Evolutionary conservation across 2,888 invertebrate genomes (phyloP).

Genomic region (Dyspetes luteomarginatus): DNA sequence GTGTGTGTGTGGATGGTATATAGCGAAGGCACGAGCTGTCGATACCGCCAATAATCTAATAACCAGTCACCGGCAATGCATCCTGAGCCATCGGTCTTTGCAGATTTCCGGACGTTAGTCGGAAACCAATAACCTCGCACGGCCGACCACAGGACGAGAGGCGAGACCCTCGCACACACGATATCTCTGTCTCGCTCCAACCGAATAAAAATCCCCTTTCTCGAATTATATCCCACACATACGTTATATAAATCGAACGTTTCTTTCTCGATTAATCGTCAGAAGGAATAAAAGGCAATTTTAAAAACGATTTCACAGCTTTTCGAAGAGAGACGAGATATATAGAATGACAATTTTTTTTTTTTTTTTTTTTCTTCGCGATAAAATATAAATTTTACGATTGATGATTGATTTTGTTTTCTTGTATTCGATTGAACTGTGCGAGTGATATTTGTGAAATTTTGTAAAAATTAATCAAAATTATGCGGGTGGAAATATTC

Average conservation of each 20-base stretch:
- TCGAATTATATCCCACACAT: constrained; percentile 39
- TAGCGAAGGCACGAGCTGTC: constrained; percentile 77
- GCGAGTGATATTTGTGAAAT: too few species aligned
- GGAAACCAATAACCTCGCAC: constrained; percentile 71
- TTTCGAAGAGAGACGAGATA: not conserved
- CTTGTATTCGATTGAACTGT: too few species aligned
- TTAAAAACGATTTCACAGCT: constrained; percentile 39
- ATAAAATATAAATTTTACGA: too few species aligned
- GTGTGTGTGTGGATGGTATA: too few species aligned
- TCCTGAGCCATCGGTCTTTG: constrained; percentile 80
- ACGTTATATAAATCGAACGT: constrained; percentile 54
- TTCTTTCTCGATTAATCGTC: constrained; percentile 51
- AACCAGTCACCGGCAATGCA: constrained; percentile 82
- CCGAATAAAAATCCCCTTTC: constrained; percentile 8
- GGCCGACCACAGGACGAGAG: constrained; percentile 1
- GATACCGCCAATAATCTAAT: constrained; percentile 83
- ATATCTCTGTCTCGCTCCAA: not conserved
- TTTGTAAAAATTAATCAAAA: too few species aligned
- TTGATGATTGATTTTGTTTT: too few species aligned
- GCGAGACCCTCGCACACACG: too few species aligned
- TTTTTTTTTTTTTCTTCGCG: not conserved
- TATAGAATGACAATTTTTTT: not conserved
- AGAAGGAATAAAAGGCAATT: constrained; percentile 47
- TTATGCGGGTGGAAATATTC: too few species aligned
- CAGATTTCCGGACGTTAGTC: constrained; percentile 77